phyloP scores from a whole-genome alignment of 2,113 vertebrate species.

The Varanus komodoensis region DNA sequence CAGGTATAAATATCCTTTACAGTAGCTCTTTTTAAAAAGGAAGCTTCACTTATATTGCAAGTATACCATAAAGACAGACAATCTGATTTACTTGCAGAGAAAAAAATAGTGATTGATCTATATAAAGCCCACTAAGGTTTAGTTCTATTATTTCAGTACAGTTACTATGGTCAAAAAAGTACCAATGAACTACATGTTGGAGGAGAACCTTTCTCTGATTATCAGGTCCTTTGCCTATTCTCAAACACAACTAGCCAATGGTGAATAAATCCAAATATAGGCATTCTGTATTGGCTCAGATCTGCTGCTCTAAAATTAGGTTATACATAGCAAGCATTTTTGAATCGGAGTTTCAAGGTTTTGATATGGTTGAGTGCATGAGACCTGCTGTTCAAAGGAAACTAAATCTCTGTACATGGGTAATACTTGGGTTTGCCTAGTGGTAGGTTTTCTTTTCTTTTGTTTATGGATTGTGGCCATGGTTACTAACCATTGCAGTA shows the following conservation, averaged over 20 bases:
- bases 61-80: neutral
- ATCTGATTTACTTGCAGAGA: neutral
- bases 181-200: neutral
- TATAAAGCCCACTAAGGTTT: neutral
- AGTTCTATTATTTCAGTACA: neutral
- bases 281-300: neutral
- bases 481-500: too few species aligned
- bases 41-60: neutral
- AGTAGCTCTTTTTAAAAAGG: neutral
- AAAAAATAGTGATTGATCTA: neutral
- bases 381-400: too few species aligned
- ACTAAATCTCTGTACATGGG: too few species aligned
- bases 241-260: neutral
- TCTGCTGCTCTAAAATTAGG: neutral
- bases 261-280: neutral
- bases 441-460: too few species aligned
- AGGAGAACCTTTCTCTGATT: neutral
- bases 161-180: neutral
- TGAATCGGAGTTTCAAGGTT: neutral
- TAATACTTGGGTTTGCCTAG: too few species aligned
- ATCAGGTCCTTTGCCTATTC: neutral
- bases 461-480: too few species aligned
- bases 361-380: too few species aligned
- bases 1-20: neutral
- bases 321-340: neutral